Evolutionary conservation across 2,888 invertebrate genomes (phyloP).

Genomic region (Eilema sororculum): DNA sequence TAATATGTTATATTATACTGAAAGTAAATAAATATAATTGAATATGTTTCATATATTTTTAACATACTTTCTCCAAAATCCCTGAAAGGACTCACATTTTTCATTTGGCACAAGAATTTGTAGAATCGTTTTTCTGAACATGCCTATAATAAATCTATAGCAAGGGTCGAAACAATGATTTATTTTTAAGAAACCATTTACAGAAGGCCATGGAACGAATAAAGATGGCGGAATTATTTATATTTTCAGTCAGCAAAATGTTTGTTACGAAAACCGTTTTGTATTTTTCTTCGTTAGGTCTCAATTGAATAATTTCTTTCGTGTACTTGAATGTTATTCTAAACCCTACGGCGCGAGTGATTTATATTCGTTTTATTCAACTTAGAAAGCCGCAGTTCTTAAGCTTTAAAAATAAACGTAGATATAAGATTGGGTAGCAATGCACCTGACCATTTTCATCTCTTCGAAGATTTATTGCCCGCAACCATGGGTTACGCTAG

Average conservation of each 20-base stretch:
- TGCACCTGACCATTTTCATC: too few relatives aligned
- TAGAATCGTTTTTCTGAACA: conserved; percentile 12
- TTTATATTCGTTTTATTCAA: background rate
- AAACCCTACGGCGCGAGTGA: background rate
- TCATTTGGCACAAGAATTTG: conserved; percentile 12
- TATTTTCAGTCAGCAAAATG: conserved; percentile 7
- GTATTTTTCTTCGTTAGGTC: background rate
- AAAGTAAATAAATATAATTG: too few relatives aligned
- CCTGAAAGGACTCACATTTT: background rate
- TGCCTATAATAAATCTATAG: conserved; percentile 17
- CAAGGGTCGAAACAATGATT: conserved; percentile 22
- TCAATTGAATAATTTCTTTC: background rate
- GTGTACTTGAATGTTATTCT: background rate
- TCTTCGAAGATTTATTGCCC: too few relatives aligned
- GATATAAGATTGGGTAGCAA: background rate
- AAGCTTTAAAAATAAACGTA: background rate
- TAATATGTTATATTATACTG: too few relatives aligned
- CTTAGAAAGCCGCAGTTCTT: background rate
- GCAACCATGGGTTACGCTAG: too few relatives aligned
- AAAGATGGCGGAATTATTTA: conserved; percentile 23
- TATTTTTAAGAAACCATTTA: conserved; percentile 23
- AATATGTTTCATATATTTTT: too few relatives aligned
- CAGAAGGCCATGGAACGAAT: conserved; percentile 19
- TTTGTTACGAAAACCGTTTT: conserved; percentile 4
- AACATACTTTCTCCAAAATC: background rate